Conservation (phyloP, 2,113 vertebrate species). For the Pandion haliaetus region DNA sequence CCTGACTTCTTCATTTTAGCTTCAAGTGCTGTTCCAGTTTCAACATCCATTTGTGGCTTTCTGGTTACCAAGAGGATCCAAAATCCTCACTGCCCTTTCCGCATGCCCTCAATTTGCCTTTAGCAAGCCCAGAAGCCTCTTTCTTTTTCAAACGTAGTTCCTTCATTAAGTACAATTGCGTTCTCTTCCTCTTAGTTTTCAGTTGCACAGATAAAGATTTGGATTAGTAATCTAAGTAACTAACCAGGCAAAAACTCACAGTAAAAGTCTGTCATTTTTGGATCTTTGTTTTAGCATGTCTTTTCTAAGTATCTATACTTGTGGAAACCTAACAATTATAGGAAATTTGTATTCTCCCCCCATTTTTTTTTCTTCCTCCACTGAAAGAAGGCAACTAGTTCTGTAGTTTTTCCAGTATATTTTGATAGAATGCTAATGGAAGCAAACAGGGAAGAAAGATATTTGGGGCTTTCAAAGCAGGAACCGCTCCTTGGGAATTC, state of each 20-base stretch:
- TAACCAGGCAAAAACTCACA: neutral
- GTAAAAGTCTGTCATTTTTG: neutral
- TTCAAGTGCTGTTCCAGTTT: neutral
- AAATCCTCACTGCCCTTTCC: neutral
- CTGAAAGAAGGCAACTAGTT: neutral
- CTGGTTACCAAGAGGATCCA: neutral
- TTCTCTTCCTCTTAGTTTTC: neutral
- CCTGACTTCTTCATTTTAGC: neutral
- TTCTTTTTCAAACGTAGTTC: neutral
- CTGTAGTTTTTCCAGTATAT: neutral
- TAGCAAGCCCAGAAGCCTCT: neutral
- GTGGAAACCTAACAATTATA: neutral
- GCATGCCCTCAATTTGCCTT: neutral
- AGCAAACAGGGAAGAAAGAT: neutral
- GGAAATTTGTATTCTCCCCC: accelerated
- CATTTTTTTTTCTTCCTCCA: neutral
- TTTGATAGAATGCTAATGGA: neutral
- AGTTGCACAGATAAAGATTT: neutral
- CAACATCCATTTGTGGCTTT: neutral
- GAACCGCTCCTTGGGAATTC: neutral
- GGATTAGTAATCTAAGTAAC: neutral
- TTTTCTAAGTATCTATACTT: neutral
- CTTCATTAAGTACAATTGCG: neutral
- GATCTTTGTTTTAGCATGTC: neutral
- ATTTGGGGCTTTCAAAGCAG: neutral